Evolutionary conservation across 1,140 invertebrate genomes (phyloP).

Genomic region (Holcopasites calliopsidis): DNA sequence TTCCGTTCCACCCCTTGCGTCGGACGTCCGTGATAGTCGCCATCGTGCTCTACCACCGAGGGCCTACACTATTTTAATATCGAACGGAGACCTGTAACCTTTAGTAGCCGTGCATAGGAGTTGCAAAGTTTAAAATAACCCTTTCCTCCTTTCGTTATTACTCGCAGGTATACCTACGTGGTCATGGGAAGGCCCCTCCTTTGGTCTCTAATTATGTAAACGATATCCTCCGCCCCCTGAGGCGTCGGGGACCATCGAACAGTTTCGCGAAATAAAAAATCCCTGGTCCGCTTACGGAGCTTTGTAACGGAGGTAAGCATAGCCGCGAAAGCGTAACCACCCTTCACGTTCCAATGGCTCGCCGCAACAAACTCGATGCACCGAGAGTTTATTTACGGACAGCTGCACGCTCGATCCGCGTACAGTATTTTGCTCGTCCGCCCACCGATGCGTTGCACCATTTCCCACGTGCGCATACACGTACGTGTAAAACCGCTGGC

Average conservation of each 20-base stretch:
- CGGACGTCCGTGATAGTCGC: background rate
- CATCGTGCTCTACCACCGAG: background rate
- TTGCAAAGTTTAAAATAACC: constrained; percentile 21
- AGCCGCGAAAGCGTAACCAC: constrained; percentile 64
- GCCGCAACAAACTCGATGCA: constrained; percentile 65
- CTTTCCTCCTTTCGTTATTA: background rate
- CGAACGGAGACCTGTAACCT: constrained; percentile 35
- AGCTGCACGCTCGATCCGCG: constrained; percentile 63
- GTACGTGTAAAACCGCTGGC: background rate
- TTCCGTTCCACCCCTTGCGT: background rate
- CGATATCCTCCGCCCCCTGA: constrained; percentile 25
- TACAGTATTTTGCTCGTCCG: constrained; percentile 52
- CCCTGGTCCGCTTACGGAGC: constrained; percentile 38
- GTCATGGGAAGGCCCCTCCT: background rate
- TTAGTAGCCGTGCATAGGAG: constrained; percentile 13
- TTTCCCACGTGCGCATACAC: no score
- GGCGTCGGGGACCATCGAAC: constrained; percentile 13
- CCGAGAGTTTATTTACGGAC: constrained; percentile 69
- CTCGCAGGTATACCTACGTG: background rate
- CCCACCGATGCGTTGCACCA: background rate
- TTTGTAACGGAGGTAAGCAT: constrained; percentile 51
- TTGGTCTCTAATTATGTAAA: constrained; percentile 47
- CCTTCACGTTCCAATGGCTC: constrained; percentile 67
- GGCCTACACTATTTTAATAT: constrained; percentile 18
- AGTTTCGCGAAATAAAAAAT: constrained; percentile 54